Conservation (phyloP, 2,113 vertebrate species). For the Corythoichthys intestinalis region DNA sequence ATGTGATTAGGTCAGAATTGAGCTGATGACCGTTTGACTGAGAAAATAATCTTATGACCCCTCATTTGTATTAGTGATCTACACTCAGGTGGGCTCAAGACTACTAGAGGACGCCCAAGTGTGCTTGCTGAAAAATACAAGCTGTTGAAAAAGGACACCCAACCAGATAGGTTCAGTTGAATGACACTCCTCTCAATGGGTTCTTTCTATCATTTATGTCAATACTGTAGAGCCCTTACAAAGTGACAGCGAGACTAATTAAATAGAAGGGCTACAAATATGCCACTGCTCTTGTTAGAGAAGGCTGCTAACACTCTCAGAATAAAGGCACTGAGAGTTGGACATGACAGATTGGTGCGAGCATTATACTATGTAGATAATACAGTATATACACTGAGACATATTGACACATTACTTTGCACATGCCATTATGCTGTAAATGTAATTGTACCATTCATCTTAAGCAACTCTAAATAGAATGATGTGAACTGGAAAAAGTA, state of each 20-base stretch:
- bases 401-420: background rate
- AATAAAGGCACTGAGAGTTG: slow-evolving; percentile 14
- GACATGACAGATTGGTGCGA: slow-evolving; percentile 13
- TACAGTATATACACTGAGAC: slow-evolving; percentile 22
- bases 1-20: slow-evolving; percentile 38
- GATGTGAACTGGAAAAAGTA: too few species aligned
- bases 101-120: slow-evolving; percentile 17
- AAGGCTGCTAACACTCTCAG: slow-evolving; percentile 21
- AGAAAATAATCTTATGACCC: slow-evolving; percentile 41
- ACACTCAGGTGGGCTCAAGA: slow-evolving; percentile 10
- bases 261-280: slow-evolving; percentile 31
- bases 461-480: background rate
- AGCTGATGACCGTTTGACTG: slow-evolving; percentile 46
- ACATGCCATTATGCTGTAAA: background rate
- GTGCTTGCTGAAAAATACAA: slow-evolving; percentile 4
- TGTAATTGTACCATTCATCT: background rate
- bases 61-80: slow-evolving; percentile 15
- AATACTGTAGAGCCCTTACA: slow-evolving; percentile 18
- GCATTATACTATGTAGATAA: slow-evolving; percentile 1
- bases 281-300: slow-evolving; percentile 15
- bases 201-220: slow-evolving; percentile 32
- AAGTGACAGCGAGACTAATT: slow-evolving; percentile 35
- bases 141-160: background rate
- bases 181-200: slow-evolving; percentile 28
- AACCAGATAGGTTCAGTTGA: slow-evolving; percentile 1